Conservation (phyloP, 2,113 vertebrate genomes). For the Silurus meridionalis region DNA sequence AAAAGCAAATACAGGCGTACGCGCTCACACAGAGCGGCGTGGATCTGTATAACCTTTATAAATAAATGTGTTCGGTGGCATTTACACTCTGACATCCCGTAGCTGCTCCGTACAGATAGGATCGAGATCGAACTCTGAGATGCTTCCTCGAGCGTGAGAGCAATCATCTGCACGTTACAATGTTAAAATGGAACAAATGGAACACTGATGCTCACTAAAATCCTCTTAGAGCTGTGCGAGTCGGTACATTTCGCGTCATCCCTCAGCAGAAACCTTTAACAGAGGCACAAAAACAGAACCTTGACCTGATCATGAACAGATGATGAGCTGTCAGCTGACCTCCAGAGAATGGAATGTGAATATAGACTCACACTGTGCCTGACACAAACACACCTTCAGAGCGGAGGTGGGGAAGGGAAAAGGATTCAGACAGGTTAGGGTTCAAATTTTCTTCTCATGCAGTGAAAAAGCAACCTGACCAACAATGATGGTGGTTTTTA, state of each 20-base stretch:
- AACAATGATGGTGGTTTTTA: background rate
- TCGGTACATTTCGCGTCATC: background rate
- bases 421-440: background rate
- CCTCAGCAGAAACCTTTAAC: background rate
- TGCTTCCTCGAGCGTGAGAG: constrained; percentile 28
- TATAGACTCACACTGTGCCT: background rate
- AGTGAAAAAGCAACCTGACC: background rate
- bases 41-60: constrained; percentile 7
- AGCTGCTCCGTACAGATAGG: constrained; percentile 15
- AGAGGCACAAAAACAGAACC: background rate
- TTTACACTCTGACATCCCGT: constrained; percentile 20
- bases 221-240: background rate
- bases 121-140: constrained; percentile 12
- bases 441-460: background rate
- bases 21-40: background rate
- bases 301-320: constrained; percentile 1
- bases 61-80: constrained; percentile 4
- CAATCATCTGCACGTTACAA: background rate
- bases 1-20: background rate
- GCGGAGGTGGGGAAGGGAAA: background rate
- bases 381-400: constrained; percentile 10
- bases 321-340: constrained; percentile 11
- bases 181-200: background rate
- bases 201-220: background rate
- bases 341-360: background rate